Evolutionary conservation across 2,888 invertebrate genomes (phyloP), one percentile per base, ranked within the genome.

Genomic region (Parthenolecanium corni): DNA sequence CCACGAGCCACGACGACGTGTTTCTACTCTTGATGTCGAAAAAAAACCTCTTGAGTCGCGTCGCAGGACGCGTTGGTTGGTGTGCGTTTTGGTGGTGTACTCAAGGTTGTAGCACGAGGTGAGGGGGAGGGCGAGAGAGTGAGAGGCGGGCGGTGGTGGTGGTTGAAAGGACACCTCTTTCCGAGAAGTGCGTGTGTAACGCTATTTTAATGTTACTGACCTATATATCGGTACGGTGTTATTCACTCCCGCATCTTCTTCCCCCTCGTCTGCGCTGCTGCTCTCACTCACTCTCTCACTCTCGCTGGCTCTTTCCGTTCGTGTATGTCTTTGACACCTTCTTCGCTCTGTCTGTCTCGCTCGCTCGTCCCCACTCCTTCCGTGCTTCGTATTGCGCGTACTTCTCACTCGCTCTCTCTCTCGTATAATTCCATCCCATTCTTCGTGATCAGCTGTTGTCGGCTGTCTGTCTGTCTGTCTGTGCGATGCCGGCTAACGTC

Each of bases 371-470:
- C 9, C 31, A 31, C 31, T 31, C 31, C 9, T 9, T 4, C 31
- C 31, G 31, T 31, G 31, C 5, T 31, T 31, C n/a, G n/a, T n/a
- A n/a, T n/a, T n/a, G n/a, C n/a, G n/a, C n/a, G n/a, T n/a, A n/a
- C n/a, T n/a, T n/a, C n/a, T n/a, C n/a, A n/a, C n/a, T n/a, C n/a
- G n/a, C n/a, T 64, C 62, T 51, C 40, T 31, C 44, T 23, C 44
- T 42, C 46, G 47, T 46, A 25, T 31, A 46, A 47, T 25, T 31
- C 65, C 67, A 66, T 65, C 66, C 66, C 68, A 71, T 70, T 70
- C 69, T 71, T 69, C 69, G 68, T 68, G 64, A 64, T 67, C 69
- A 67, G 69, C 69, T 70, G 69, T 66, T 56, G 64, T 64, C 9
- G 31, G 31, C 9, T 4, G 66, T 63, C 66, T 66, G 64, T 66